A percentile compares a stretch with the other conserved stretches of the same genome.
Conservation (phyloP, 2,113 vertebrate genomes). For the Raja brachyura region DNA sequence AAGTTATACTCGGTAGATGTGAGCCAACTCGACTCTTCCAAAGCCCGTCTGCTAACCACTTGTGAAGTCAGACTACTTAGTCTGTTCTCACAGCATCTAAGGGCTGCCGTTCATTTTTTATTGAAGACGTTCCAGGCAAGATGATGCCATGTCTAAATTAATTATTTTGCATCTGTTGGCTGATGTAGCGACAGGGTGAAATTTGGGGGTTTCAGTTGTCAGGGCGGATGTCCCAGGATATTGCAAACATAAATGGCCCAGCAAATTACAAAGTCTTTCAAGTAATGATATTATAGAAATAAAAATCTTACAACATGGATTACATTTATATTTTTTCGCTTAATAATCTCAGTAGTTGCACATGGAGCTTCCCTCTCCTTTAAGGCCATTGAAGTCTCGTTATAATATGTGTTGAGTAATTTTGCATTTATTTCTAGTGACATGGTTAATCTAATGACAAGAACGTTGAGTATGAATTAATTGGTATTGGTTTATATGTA, state of each 20-base stretch:
- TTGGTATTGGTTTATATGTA: neutral
- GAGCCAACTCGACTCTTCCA: neutral
- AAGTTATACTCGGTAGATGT: neutral
- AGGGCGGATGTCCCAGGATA: neutral
- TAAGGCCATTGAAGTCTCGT: neutral
- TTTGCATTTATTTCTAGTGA: neutral
- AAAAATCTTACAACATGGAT: neutral
- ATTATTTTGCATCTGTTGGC: neutral
- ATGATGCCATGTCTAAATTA: neutral
- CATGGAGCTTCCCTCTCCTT: neutral
- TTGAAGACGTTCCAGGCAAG: neutral
- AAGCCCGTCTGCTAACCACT: neutral
- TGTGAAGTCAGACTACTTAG: neutral
- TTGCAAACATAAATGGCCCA: neutral
- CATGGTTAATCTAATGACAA: neutral
- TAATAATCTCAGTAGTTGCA: neutral
- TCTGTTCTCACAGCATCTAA: constrained; percentile 13
- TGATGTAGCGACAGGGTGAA: neutral
- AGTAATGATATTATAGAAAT: neutral
- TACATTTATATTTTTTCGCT: neutral
- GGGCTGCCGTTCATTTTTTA: neutral
- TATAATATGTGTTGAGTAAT: neutral
- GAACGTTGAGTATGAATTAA: neutral
- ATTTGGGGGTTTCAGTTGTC: neutral
- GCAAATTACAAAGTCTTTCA: neutral